Evolutionary conservation across 2,797 vertebrate genomes (phyloP).

Genomic region (Poeciliopsis infans): DNA sequence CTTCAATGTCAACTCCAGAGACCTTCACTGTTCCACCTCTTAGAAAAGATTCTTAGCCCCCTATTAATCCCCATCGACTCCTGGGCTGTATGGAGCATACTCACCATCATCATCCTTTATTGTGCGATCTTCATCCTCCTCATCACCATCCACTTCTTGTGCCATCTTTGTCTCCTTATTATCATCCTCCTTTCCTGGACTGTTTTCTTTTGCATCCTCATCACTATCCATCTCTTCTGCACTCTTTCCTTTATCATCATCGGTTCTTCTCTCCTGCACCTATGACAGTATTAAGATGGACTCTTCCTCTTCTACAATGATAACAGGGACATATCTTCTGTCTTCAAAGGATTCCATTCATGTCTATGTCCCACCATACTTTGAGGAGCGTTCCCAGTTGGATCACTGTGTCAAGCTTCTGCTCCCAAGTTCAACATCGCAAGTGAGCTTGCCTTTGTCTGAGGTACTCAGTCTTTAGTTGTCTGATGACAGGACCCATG

Average conservation of each 20-base stretch:
- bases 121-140: background rate
- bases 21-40: background rate
- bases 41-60: background rate
- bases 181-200: background rate
- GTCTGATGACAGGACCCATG: background rate
- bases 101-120: background rate
- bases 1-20: background rate
- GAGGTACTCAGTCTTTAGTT: background rate
- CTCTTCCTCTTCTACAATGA: background rate
- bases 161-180: background rate
- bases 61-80: background rate
- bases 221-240: background rate
- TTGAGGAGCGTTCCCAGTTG: background rate
- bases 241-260: background rate
- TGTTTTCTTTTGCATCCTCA: background rate
- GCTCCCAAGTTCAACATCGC: background rate
- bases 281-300: background rate
- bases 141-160: background rate
- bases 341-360: background rate
- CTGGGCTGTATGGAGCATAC: background rate
- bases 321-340: background rate
- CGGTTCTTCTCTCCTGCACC: background rate
- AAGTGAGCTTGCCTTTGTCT: background rate
- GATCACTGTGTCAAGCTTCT: background rate
- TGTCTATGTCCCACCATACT: background rate